Conservation (phyloP, 2,888 invertebrate species). For the Eupeodes luniger region DNA sequence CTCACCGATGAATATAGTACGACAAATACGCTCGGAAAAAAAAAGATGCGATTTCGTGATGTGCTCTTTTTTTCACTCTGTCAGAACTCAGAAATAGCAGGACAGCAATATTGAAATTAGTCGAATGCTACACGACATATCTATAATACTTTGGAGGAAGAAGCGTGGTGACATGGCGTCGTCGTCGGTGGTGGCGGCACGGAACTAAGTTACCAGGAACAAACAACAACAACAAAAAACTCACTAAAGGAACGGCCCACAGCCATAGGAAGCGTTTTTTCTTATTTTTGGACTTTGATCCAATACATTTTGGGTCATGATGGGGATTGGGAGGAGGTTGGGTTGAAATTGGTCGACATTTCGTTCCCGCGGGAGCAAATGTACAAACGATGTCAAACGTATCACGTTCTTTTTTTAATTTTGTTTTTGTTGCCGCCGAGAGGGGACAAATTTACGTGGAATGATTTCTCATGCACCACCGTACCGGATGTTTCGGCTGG, state of each 20-base stretch:
- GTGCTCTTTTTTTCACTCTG: constrained; percentile 52
- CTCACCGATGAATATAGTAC: constrained; percentile 36
- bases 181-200: constrained; percentile 2
- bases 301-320: constrained; percentile 21
- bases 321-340: background rate
- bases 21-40: constrained; percentile 58
- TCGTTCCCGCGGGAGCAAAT: constrained; percentile 57
- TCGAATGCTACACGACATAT: constrained; percentile 26
- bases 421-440: background rate
- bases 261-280: constrained; percentile 64
- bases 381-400: constrained; percentile 58
- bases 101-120: constrained; percentile 64
- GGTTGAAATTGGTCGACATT: constrained; percentile 53
- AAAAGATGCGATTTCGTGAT: constrained; percentile 47
- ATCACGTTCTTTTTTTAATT: constrained; percentile 25
- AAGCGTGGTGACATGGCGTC: constrained; percentile 12
- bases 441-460: constrained; percentile 64
- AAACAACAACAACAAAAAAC: constrained; percentile 27
- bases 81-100: constrained; percentile 69
- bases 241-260: background rate
- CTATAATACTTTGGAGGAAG: constrained; percentile 24
- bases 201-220: constrained; percentile 50
- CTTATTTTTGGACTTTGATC: constrained; percentile 72
- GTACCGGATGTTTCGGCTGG: constrained; percentile 71
- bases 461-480: constrained; percentile 29